Base-by-base conservation (phyloP, 2,797 vertebrate genomes). In the Urophycis tenuis region DNA sequence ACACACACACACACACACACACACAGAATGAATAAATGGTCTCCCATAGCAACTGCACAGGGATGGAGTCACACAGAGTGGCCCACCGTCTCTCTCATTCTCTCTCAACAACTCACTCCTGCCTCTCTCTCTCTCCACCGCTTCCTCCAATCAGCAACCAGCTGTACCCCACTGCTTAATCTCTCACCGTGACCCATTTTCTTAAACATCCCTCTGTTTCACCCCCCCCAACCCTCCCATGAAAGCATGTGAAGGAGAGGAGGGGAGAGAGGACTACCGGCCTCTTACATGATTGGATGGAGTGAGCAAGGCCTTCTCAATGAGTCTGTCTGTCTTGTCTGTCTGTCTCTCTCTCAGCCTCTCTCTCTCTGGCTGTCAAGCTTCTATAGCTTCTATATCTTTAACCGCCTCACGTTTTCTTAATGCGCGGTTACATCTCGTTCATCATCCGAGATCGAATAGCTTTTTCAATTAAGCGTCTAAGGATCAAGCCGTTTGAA, bases 201-300 rank as follows among this genome's bases (percentile, higher is more conserved):
- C 33, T 71, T 64, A 75, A 60, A 81, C 78, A 79, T 53, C 74
- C 70, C 73, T 49, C 69, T 41, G 10, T 33, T 39, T 17, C 25
- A 1, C 29, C 29, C 9, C 29, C 70, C 31, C 17, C 32, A 10
- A 12, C 25, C 70, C 70, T 31, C 82, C 83, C 79, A 81, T 82
- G 71, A 69, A 85, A 87, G 86, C 79, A 77, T 84, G 78, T 74
- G 81, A 85, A 77, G 80, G 85, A 17, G 31, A 7, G 32, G 67
- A 70, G 67, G 67, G 19, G 67, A 70, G 67, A 85, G 85, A 82
- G 86, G 84, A 80, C 83, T 81, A n/a, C 74, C 73, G 81, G 83
- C 81, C 73, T 82, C 81, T 91, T 89, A 85, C 79, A 77, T 88
- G 88, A 88, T 81, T 72, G 79, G 72, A 86, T 78, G 80, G 90